Evolutionary conservation across 2,113 vertebrate species (phyloP).

Genomic region (Mirza zaza): DNA sequence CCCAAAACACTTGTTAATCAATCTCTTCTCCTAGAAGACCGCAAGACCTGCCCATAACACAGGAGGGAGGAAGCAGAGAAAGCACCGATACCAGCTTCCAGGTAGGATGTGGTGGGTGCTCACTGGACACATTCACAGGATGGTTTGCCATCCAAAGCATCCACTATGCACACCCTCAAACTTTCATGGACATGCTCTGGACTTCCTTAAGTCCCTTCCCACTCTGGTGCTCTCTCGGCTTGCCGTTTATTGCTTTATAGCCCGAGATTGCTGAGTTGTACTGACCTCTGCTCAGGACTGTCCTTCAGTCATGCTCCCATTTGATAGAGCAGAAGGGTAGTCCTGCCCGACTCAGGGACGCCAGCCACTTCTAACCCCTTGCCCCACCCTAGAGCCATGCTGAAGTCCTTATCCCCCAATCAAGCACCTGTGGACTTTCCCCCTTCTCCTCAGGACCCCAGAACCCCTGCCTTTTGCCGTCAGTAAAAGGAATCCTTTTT

Average conservation of each 20-base stretch:
- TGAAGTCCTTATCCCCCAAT: not conserved
- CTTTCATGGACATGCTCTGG: not conserved
- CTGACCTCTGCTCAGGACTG: slow-evolving; percentile 59
- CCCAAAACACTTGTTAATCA: not conserved
- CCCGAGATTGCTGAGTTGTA: not conserved
- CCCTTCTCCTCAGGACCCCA: not conserved
- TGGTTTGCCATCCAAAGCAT: not conserved
- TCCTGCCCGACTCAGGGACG: not conserved
- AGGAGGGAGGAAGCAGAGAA: not conserved
- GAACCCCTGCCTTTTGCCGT: not conserved
- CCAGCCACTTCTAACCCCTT: not conserved
- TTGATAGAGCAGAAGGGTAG: not conserved
- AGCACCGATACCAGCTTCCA: not conserved
- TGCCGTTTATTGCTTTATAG: slow-evolving; percentile 69
- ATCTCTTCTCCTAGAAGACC: not conserved
- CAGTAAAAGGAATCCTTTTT: not conserved
- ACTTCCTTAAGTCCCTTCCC: not conserved
- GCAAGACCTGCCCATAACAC: not conserved
- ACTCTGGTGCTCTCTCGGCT: not conserved
- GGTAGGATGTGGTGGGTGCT: not conserved
- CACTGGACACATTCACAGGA: not conserved
- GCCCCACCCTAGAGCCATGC: not conserved
- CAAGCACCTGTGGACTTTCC: not conserved
- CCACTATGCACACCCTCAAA: not conserved
- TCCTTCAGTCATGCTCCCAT: not conserved